These are phyloP conservation scores for Mobula hypostoma DNA, from an alignment of 2,113 vertebrate genomes.

Conservation along the genomic window DNA sequence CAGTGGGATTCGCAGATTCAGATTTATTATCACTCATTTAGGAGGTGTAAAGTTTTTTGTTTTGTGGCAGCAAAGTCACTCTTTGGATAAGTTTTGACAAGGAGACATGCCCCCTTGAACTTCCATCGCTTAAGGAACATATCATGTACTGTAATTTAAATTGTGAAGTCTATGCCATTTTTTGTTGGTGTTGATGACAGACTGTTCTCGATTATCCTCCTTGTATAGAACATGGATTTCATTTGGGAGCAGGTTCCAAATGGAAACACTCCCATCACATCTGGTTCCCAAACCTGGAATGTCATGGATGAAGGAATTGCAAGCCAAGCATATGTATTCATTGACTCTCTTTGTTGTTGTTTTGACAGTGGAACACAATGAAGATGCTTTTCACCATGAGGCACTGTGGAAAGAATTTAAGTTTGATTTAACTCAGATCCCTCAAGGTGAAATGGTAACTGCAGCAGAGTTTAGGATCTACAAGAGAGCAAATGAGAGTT, in stretches of 20 bases:
- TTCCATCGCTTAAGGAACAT: neutral
- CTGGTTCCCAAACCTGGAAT: neutral
- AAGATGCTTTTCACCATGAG: slow-evolving; percentile 66
- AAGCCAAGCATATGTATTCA: neutral
- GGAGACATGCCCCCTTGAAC: neutral
- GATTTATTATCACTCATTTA: too few species aligned
- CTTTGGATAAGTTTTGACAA: neutral
- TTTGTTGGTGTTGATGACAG: neutral
- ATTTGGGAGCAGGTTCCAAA: neutral
- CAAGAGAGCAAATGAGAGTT: slow-evolving; percentile 65
- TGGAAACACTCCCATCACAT: neutral
- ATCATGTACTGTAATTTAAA: neutral
- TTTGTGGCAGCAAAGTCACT: too few species aligned
- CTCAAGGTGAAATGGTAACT: slow-evolving; percentile 74
- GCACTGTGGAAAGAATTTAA: slow-evolving; percentile 93
- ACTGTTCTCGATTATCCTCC: neutral
- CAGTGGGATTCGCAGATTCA: too few species aligned
- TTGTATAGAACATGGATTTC: neutral
- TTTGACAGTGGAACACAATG: slow-evolving; percentile 78
- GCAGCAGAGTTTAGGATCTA: slow-evolving; percentile 89
- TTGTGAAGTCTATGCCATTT: too few species aligned
- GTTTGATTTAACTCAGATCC: slow-evolving; percentile 86
- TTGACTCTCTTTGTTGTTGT: neutral
- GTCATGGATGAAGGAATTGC: neutral
- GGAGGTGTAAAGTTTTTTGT: too few species aligned